A percentile compares a stretch with the other conserved stretches of the same genome.
Evolutionary conservation across 92 coral and sea anemone genomes (phyloP).

Genomic region (Epizoanthus stellaris): DNA sequence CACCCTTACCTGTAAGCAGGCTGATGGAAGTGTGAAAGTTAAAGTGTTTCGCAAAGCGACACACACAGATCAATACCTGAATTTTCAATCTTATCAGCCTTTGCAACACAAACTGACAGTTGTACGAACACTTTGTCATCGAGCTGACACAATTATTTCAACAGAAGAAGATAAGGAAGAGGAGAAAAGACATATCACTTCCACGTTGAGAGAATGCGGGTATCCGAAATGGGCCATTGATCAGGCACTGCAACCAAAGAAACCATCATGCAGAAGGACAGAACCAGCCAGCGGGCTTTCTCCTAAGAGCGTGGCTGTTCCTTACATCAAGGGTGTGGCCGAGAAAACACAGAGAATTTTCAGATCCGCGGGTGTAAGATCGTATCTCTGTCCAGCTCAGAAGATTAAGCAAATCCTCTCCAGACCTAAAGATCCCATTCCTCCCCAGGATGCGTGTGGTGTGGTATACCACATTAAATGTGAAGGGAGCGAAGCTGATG

Average conservation of each 20-base stretch:
- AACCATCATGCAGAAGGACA: constrained; percentile 21
- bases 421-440: neutral
- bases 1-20: constrained; percentile 8
- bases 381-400: neutral
- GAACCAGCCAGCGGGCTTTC: constrained; percentile 20
- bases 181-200: neutral
- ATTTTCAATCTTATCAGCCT: constrained; percentile 7
- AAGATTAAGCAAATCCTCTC: neutral
- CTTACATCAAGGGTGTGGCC: constrained; percentile 20
- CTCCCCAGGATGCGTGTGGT: neutral
- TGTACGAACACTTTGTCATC: constrained; percentile 11
- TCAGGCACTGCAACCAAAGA: constrained; percentile 12
- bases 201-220: constrained; percentile 9
- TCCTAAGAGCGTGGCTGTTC: constrained; percentile 21
- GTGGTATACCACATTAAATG: neutral
- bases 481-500: neutral
- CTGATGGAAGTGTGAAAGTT: constrained; percentile 5
- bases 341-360: neutral
- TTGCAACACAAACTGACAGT: constrained; percentile 12
- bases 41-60: neutral
- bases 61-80: constrained; percentile 20
- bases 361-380: constrained; percentile 2
- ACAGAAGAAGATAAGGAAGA: constrained; percentile 11
- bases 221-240: constrained; percentile 13
- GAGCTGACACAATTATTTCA: constrained; percentile 5